Evolutionary conservation across 2,797 vertebrate genomes (phyloP).

Genomic region (Darevskia mixta): DNA sequence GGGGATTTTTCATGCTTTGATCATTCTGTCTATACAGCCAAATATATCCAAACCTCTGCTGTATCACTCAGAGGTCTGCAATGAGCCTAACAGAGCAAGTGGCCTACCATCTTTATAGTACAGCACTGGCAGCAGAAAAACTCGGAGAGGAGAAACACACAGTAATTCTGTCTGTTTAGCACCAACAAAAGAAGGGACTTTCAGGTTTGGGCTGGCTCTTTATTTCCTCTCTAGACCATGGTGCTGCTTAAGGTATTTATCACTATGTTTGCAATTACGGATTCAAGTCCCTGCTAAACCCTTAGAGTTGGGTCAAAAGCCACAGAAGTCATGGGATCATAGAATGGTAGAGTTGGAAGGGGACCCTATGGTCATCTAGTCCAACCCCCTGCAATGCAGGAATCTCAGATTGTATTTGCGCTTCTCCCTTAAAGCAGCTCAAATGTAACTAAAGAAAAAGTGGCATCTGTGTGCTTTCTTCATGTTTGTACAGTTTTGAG

Average conservation of each 20-base stretch:
- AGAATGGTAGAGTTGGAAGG: too few relatives aligned
- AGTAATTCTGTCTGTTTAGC: background rate
- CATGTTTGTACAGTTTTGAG: too few relatives aligned
- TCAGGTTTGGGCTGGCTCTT: background rate
- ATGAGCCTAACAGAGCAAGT: too few relatives aligned
- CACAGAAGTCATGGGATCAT: background rate
- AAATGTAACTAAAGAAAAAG: background rate
- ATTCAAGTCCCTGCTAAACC: background rate
- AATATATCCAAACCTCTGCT: too few relatives aligned
- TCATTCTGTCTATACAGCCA: too few relatives aligned
- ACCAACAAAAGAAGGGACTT: background rate
- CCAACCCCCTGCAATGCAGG: too few relatives aligned
- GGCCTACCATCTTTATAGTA: background rate
- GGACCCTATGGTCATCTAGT: too few relatives aligned
- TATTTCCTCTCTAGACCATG: background rate
- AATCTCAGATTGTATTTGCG: background rate
- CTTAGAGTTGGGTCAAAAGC: background rate
- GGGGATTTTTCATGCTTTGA: too few relatives aligned
- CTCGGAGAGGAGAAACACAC: background rate
- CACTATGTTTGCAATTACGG: background rate
- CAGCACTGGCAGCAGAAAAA: background rate
- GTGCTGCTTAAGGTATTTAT: background rate
- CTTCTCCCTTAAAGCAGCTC: background rate
- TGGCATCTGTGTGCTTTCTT: background rate
- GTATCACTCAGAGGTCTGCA: too few relatives aligned